A percentile compares a stretch with the other conserved stretches of the same genome.
Evolutionary conservation across 2,113 vertebrate genomes (phyloP).

Genomic region (Romanogobio albipinnatus): DNA sequence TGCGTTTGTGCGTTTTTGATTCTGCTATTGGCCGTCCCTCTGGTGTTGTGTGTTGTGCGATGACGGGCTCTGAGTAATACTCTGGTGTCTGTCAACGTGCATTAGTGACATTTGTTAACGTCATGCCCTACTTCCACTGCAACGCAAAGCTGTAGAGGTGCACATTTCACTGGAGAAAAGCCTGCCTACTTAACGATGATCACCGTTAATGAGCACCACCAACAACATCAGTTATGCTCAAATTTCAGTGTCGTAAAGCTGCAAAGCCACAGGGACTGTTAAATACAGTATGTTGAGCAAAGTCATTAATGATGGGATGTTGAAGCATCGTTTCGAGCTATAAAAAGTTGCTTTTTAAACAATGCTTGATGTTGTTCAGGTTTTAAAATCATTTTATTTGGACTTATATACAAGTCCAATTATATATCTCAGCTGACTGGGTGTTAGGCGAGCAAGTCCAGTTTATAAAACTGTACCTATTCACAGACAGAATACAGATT

Average conservation of each 20-base stretch:
- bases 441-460: not conserved
- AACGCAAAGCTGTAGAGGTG: constrained; percentile 30
- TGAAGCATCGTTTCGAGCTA: not conserved
- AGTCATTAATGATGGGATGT: constrained; percentile 13
- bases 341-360: constrained; percentile 24
- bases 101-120: constrained; percentile 57
- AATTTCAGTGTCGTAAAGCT: constrained; percentile 26
- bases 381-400: not conserved
- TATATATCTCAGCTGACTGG: not conserved
- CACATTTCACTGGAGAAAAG: constrained; percentile 45
- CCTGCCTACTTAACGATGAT: constrained; percentile 41
- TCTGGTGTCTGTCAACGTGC: constrained; percentile 50
- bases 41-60: constrained; percentile 32
- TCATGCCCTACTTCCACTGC: constrained; percentile 43
- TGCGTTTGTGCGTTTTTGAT: constrained; percentile 27
- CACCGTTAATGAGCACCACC: constrained; percentile 51
- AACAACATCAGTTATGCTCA: constrained; percentile 49
- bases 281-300: constrained; percentile 36
- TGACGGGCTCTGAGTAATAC: constrained; percentile 47
- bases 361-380: not conserved
- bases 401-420: too few species aligned
- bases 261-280: constrained; percentile 34
- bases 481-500: constrained; percentile 1
- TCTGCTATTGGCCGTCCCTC: constrained; percentile 35
- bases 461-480: not conserved